Base-by-base conservation (phyloP, 2,888 invertebrate genomes). In the Dasysyrphus albostriatus region DNA sequence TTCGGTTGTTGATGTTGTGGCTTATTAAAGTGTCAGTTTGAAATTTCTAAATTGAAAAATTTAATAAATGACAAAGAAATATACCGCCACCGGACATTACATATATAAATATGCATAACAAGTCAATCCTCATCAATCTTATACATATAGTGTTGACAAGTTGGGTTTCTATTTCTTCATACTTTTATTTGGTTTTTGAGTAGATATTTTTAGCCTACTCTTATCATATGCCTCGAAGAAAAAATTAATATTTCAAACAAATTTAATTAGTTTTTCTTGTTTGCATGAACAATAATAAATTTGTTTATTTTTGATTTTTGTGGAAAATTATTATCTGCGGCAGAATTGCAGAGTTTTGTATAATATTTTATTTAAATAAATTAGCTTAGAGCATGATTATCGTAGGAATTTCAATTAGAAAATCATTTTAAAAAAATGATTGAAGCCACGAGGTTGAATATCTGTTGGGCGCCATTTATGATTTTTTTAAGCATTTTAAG, bases 11-110 rank as follows among this genome's bases (percentile, higher is more conserved):
- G 32, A 3, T 32, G 5, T 54, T 63, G 6, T 16, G n/a, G 7
- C n/a, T n/a, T 5, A n/a, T 14, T 42, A 5, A 5, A 42, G 39
- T 42, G 14, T 58, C 12, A 54, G 39, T 59, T 49, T 77, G 47
- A 70, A 70, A 61, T 77, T 77, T 39, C 59, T 47, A 19, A 24
- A 70, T 39, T 49, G 69, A 24, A 14, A 39, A 39, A 70, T 16
- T 59, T 19, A 29, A 56, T 54, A 70, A 16, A 3, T 29, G 8
- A 54, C 54, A 54, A 54, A 54, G 54, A 32, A 54, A 54, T 3
- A 32, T 14, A 54, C 29, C 54, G 29, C 54, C 5, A 12, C 14
- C 14, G 6, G 14, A 54, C n/a, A 44, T 6, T 12, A 2, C 24
- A 24, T 24, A 24, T 24, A 29, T 29, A 54, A 29, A 7, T 14